phyloP scores from a whole-genome alignment of 2,113 vertebrate genomes.

The Leptodactylus fuscus region DNA sequence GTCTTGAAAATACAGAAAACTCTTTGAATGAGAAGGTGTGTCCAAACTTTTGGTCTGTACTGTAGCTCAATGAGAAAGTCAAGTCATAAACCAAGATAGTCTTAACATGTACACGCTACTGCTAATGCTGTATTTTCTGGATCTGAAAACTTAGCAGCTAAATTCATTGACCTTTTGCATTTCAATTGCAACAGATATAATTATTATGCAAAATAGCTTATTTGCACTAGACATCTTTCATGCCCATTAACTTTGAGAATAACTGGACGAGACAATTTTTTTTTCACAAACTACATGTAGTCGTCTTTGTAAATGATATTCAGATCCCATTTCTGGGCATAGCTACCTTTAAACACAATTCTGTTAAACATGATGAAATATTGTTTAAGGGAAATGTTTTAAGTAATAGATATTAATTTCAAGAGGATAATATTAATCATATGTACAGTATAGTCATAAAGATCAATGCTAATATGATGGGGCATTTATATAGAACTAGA shows the following conservation, averaged over 20 bases:
- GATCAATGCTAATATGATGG: neutral
- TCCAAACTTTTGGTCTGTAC: no score
- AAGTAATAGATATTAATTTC: neutral
- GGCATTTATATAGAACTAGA: no score
- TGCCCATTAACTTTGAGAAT: constrained; percentile 12
- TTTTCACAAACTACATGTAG: neutral
- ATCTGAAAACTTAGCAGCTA: neutral
- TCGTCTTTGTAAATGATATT: neutral
- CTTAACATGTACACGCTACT: neutral
- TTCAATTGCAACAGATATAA: constrained; percentile 22
- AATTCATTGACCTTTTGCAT: constrained; percentile 18
- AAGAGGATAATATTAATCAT: no score
- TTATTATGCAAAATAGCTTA: constrained; percentile 24
- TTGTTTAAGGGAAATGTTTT: neutral
- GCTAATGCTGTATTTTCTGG: neutral
- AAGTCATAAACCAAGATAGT: neutral
- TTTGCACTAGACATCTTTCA: constrained; percentile 9
- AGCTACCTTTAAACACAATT: no score
- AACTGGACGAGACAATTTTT: neutral
- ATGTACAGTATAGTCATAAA: no score
- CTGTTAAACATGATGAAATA: no score
- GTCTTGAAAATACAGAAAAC: no score
- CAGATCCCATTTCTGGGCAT: neutral
- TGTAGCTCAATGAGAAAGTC: no score
- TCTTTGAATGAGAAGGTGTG: no score